phyloP scores from a whole-genome alignment of 2,113 vertebrate species.

The Diadophis punctatus region DNA sequence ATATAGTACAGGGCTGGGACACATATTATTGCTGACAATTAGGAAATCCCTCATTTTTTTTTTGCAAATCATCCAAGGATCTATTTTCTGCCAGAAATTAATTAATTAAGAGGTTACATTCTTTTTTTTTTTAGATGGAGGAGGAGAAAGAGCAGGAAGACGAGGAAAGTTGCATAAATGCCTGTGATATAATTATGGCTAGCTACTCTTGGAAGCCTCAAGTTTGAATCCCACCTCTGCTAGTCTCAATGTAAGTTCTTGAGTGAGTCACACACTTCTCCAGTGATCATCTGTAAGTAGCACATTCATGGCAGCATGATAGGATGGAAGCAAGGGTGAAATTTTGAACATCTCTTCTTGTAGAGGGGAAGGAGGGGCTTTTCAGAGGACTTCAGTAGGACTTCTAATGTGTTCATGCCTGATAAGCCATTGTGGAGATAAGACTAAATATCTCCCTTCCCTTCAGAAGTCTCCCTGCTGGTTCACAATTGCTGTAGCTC shows the following conservation, averaged over 20 bases:
- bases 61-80: not conserved
- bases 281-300: not conserved
- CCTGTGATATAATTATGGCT: not conserved
- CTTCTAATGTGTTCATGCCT: not conserved
- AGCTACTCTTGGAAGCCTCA: not conserved
- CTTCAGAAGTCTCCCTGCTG: not conserved
- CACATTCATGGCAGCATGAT: not conserved
- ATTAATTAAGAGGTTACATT: not conserved
- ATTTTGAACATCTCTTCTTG: not conserved
- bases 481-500: not conserved
- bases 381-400: not conserved
- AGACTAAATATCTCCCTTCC: not conserved
- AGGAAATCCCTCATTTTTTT: not conserved
- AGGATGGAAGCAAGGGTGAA: not conserved
- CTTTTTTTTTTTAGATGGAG: not conserved
- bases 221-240: not conserved
- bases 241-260: not conserved
- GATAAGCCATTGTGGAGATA: not conserved
- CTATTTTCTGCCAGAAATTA: not conserved
- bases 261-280: not conserved
- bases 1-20: not conserved
- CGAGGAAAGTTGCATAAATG: not conserved
- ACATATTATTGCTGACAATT: not conserved
- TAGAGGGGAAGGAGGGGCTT: not conserved
- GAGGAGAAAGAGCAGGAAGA: not conserved